Evolutionary conservation across 2,888 invertebrate species (phyloP).

Genomic region (Protophormia terraenovae): DNA sequence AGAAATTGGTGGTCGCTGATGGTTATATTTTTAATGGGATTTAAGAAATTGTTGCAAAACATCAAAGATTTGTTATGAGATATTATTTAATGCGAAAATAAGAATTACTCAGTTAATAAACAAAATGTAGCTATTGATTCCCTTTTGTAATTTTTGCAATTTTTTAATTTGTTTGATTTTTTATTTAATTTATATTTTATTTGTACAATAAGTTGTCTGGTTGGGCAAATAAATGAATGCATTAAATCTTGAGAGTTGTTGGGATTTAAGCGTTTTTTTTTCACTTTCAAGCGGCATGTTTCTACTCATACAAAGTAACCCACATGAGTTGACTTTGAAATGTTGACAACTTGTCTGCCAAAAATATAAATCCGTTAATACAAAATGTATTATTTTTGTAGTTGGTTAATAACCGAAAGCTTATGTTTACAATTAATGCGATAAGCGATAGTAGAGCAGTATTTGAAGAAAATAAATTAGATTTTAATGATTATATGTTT

Average conservation of each 20-base stretch:
- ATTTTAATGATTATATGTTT: no score
- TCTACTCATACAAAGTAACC: conserved; percentile 45
- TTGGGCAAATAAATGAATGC: conserved; percentile 45
- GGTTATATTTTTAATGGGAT: conserved; percentile 3
- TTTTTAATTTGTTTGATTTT: conserved; percentile 10
- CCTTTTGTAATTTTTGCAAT: background rate
- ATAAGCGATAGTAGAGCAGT: background rate
- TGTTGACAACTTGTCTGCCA: conserved; percentile 68
- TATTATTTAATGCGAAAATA: background rate
- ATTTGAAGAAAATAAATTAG: no score
- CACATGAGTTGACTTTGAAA: conserved; percentile 63
- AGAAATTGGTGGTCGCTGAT: background rate
- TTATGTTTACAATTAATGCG: background rate
- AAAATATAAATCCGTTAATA: conserved; percentile 62
- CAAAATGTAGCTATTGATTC: background rate
- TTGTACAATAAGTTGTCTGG: conserved; percentile 7
- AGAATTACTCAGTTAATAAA: background rate
- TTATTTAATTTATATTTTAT: no score
- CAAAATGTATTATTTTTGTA: conserved; percentile 24
- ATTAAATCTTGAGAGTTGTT: conserved; percentile 30
- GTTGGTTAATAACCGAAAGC: conserved; percentile 6
- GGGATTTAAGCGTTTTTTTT: background rate
- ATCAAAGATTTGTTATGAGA: background rate
- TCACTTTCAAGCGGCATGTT: conserved; percentile 12
- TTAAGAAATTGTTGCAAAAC: conserved; percentile 26